These are phyloP conservation scores for Gymnobelideus leadbeateri DNA, from an alignment of 2,113 vertebrate species.

Conservation along the genomic window DNA sequence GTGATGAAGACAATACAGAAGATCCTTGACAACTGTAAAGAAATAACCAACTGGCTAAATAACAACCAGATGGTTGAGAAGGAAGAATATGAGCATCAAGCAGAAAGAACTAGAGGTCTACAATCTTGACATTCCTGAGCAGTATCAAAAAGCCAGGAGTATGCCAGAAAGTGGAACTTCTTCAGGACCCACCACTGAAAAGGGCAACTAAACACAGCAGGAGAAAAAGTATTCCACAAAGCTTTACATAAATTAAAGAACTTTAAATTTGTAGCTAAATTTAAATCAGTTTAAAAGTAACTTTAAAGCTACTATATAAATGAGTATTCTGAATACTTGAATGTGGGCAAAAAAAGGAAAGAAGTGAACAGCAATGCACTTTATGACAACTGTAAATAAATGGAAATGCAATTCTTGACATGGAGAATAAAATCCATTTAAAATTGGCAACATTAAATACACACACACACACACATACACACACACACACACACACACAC, in stretches of 20 bases:
- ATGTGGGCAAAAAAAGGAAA: background rate
- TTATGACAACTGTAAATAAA: background rate
- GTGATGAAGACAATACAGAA: background rate
- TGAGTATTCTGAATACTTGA: background rate
- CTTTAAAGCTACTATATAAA: background rate
- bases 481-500: too few species aligned
- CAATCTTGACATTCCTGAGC: background rate
- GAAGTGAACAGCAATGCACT: background rate
- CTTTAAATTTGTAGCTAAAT: background rate
- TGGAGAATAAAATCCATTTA: too few species aligned
- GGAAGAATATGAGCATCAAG: background rate
- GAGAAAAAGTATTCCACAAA: background rate
- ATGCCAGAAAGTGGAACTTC: background rate
- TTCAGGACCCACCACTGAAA: background rate
- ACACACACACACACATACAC: too few species aligned
- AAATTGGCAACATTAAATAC: too few species aligned
- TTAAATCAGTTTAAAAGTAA: background rate
- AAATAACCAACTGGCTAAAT: background rate
- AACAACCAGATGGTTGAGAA: background rate
- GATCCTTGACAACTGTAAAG: background rate
- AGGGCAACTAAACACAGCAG: background rate
- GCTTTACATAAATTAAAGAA: background rate
- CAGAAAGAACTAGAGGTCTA: background rate
- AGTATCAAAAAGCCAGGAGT: background rate
- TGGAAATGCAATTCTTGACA: background rate